These are phyloP conservation scores for Pristionchus maxplancki DNA, from an alignment of 2,888 invertebrate species.

Conservation along the genomic window DNA sequence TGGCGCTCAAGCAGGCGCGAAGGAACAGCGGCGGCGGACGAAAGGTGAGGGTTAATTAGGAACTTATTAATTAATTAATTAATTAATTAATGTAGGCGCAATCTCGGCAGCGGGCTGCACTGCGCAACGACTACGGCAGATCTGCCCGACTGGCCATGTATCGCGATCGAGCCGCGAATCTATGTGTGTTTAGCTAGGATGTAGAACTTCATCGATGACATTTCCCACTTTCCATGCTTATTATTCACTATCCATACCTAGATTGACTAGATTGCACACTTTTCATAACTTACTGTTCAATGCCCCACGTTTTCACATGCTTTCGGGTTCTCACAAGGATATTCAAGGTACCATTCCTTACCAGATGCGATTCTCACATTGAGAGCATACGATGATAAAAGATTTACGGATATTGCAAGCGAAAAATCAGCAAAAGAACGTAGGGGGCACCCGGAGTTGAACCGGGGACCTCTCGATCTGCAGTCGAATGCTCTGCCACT, in stretches of 20 bases:
- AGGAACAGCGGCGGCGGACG: neutral
- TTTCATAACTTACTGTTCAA: neutral
- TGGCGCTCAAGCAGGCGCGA: constrained; percentile 27
- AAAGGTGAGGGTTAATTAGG: neutral
- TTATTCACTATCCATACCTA: too few species aligned
- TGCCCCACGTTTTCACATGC: neutral
- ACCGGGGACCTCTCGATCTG: constrained; percentile 71
- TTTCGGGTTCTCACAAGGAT: constrained; percentile 11
- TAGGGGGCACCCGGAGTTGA: constrained; percentile 65
- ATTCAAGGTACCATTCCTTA: constrained; percentile 1
- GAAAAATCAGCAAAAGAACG: constrained; percentile 39
- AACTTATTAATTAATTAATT: neutral
- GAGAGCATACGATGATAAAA: neutral
- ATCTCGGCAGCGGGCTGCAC: neutral
- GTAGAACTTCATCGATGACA: neutral
- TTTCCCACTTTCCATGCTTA: neutral
- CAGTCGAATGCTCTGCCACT: constrained; percentile 71
- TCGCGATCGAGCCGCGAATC: constrained; percentile 31
- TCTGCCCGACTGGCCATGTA: constrained; percentile 45
- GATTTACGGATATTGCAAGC: neutral
- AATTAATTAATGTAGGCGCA: neutral
- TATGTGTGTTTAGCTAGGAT: constrained; percentile 11
- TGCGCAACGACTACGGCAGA: constrained; percentile 36
- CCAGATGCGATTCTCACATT: neutral
- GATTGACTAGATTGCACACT: neutral